A percentile compares a stretch with the other conserved stretches of the same genome.
These are phyloP conservation scores for Acanthacorydalis orientalis DNA, from an alignment of 2,888 invertebrate genomes.

Conservation along the genomic window DNA sequence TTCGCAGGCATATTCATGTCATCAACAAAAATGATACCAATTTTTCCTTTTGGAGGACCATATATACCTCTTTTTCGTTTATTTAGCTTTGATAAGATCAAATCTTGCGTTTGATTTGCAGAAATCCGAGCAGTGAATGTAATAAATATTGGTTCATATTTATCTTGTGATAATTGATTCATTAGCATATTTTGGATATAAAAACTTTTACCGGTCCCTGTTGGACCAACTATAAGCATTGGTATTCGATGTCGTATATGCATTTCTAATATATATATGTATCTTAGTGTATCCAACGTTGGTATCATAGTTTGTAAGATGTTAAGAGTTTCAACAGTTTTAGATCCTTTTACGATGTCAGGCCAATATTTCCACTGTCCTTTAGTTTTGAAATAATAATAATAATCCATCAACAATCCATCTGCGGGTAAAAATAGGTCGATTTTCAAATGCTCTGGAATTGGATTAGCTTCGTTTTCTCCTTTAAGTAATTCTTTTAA, in stretches of 20 bases:
- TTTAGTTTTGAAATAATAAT: constrained; percentile 63
- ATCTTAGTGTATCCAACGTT: constrained; percentile 72
- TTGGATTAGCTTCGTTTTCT: constrained; percentile 27
- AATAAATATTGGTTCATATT: constrained; percentile 59
- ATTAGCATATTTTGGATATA: constrained; percentile 56
- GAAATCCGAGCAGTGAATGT: constrained; percentile 72
- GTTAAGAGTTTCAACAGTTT: constrained; percentile 46
- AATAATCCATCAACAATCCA: constrained; percentile 64
- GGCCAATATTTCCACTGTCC: constrained; percentile 81
- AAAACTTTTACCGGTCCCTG: constrained; percentile 77
- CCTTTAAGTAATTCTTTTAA: constrained; percentile 36
- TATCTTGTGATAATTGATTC: constrained; percentile 47
- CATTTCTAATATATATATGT: constrained; percentile 53
- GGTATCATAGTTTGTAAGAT: constrained; percentile 62
- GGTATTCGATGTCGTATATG: constrained; percentile 56
- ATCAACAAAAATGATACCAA: constrained; percentile 63
- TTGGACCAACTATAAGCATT: constrained; percentile 61
- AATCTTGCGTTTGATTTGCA: constrained; percentile 68
- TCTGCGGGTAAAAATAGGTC: constrained; percentile 58
- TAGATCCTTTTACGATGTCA: constrained; percentile 48
- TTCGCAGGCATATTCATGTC: constrained; percentile 79
- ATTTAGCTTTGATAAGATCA: constrained; percentile 50
- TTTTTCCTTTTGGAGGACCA: constrained; percentile 59
- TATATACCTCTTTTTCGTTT: constrained; percentile 56
- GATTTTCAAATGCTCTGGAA: constrained; percentile 39